Percentiles rank a stretch among this genome's conserved stretches.
Evolutionary conservation across 2,888 invertebrate species (phyloP).

Genomic region (Tipula confusa): DNA sequence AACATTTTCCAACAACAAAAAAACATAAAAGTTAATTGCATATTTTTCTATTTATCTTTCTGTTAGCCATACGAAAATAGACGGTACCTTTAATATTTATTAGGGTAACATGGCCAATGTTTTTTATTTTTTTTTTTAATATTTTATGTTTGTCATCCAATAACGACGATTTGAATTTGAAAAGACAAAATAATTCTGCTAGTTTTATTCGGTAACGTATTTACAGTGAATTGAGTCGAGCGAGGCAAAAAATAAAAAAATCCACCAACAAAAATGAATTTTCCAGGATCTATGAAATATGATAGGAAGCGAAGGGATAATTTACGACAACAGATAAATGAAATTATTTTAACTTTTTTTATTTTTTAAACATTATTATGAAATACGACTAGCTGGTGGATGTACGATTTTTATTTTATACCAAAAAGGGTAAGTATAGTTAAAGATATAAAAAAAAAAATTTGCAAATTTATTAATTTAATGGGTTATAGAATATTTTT

Average conservation of each 20-base stretch:
- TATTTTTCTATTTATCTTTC: not conserved
- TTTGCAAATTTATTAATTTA: slow-evolving; percentile 7
- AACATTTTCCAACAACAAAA: no score
- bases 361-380: slow-evolving; percentile 3
- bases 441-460: not conserved
- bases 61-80: not conserved
- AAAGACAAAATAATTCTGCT: not conserved
- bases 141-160: not conserved
- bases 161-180: not conserved
- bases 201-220: not conserved
- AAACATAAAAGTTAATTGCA: not conserved
- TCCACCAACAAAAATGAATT: not conserved
- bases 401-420: not conserved
- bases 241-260: not conserved
- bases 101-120: not conserved
- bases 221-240: not conserved
- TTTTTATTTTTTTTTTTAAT: no score
- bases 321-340: not conserved
- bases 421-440: not conserved
- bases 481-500: not conserved
- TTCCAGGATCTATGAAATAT: slow-evolving; percentile 3
- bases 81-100: not conserved
- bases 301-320: slow-evolving; percentile 20
- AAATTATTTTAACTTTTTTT: slow-evolving; percentile 16
- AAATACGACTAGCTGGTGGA: not conserved